Evolutionary conservation across 2,797 vertebrate species (phyloP).

Genomic region (Orestias chungarensis): DNA sequence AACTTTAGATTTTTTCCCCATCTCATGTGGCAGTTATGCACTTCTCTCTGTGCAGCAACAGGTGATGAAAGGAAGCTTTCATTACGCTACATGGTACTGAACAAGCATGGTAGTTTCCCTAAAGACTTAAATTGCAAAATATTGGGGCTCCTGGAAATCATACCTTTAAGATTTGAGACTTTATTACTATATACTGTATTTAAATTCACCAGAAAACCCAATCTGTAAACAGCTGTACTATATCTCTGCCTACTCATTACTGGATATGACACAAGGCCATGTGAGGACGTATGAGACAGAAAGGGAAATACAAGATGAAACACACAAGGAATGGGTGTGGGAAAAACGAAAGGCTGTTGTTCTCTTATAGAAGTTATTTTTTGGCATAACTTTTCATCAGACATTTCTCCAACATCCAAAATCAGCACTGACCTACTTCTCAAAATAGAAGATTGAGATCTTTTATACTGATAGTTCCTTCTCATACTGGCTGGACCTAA

Average conservation of each 20-base stretch:
- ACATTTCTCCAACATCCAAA: constrained; percentile 30
- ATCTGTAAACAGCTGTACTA: constrained; percentile 25
- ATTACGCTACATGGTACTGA: background rate
- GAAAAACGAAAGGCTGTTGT: constrained; percentile 27
- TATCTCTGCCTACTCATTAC: constrained; percentile 35
- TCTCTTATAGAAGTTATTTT: constrained; percentile 32
- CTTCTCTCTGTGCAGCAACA: background rate
- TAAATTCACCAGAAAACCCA: constrained; percentile 8
- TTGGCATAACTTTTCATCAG: constrained; percentile 23
- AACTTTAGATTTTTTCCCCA: background rate
- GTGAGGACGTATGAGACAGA: constrained; percentile 15
- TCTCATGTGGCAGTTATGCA: background rate
- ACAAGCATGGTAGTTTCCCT: background rate
- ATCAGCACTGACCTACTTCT: constrained; percentile 54
- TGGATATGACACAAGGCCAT: constrained; percentile 13
- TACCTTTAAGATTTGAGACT: background rate
- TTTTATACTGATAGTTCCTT: constrained; percentile 16
- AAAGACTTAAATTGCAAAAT: background rate
- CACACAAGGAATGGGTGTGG: constrained; percentile 13
- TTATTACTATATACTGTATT: background rate
- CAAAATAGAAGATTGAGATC: constrained; percentile 3
- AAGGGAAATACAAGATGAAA: constrained; percentile 25
- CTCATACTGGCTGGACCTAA: constrained; percentile 3
- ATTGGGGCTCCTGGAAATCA: background rate
- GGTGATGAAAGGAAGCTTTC: background rate